A percentile compares a stretch with the other conserved stretches of the same genome.
Evolutionary conservation across 2,113 vertebrate genomes (phyloP).

Genomic region (Marmota flaviventris): DNA sequence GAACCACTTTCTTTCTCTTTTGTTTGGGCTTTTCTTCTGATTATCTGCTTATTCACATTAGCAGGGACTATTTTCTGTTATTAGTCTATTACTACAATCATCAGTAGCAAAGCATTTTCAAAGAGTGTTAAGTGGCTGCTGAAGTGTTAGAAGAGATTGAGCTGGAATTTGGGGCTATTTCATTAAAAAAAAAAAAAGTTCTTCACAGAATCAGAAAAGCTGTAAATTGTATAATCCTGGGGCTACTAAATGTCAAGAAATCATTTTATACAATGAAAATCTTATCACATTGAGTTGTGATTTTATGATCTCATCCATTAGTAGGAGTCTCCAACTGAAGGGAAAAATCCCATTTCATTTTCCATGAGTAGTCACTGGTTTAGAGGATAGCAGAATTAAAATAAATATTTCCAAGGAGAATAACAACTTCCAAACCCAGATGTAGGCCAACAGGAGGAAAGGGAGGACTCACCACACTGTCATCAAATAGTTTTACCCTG

Average conservation of each 20-base stretch:
- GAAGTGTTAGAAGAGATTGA: not conserved
- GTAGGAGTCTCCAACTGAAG: not conserved
- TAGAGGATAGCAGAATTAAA: constrained; percentile 21
- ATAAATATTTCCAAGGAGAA: not conserved
- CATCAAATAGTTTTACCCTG: not conserved
- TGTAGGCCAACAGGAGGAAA: not conserved
- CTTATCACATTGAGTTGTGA: not conserved
- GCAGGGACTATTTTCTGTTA: not conserved
- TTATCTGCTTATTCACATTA: constrained; percentile 17
- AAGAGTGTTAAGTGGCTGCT: not conserved
- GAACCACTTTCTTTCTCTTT: constrained; percentile 39
- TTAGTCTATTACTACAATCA: not conserved
- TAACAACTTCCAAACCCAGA: not conserved
- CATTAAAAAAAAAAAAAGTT: not conserved
- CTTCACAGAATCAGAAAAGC: not conserved
- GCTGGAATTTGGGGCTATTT: not conserved
- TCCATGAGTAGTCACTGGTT: not conserved
- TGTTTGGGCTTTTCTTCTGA: not conserved
- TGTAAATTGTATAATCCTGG: not conserved
- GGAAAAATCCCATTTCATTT: constrained; percentile 16
- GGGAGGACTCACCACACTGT: not conserved
- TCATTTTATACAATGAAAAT: not conserved
- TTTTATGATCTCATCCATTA: not conserved
- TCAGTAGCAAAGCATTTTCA: not conserved
- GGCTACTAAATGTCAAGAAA: not conserved